These are phyloP conservation scores for Ernsta delagoae DNA, from an alignment of 2,888 invertebrate genomes.

Conservation along the genomic window DNA sequence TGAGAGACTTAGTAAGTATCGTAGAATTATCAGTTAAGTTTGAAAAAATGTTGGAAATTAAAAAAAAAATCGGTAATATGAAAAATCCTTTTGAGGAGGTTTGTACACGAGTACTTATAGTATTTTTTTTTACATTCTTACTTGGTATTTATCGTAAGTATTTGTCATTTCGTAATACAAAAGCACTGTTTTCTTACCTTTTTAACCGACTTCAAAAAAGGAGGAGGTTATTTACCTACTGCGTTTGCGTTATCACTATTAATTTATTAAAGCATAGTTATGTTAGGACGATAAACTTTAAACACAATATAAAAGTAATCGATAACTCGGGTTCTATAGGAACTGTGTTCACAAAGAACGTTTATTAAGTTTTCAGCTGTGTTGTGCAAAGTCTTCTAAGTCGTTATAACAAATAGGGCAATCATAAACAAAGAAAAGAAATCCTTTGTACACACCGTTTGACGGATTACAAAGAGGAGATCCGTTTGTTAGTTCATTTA, in stretches of 20 bases:
- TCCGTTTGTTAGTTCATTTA: conserved; percentile 2
- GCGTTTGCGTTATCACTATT: neutral
- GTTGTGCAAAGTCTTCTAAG: conserved; percentile 9
- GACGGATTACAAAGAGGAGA: conserved; percentile 18
- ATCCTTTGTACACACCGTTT: conserved; percentile 3
- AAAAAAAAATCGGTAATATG: too few relatives aligned
- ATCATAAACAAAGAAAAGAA: conserved; percentile 6
- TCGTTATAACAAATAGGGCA: neutral
- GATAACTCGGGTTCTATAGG: conserved; percentile 8
- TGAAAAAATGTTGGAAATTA: too few relatives aligned
- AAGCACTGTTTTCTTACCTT: neutral
- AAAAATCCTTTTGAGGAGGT: too few relatives aligned
- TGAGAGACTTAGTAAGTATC: too few relatives aligned
- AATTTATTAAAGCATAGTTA: neutral
- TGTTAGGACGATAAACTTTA: neutral
- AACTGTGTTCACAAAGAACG: conserved; percentile 10
- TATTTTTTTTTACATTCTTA: too few relatives aligned
- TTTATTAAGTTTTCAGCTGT: neutral
- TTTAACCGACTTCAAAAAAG: too few relatives aligned
- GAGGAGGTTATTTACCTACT: too few relatives aligned
- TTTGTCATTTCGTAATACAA: too few relatives aligned
- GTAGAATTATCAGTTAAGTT: too few relatives aligned
- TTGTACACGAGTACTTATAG: too few relatives aligned
- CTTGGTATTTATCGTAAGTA: too few relatives aligned
- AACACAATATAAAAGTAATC: conserved; percentile 3